These are phyloP conservation scores for Acrossocheilus wenchowensis DNA, from an alignment of 2,797 vertebrate species.

Conservation along the genomic window DNA sequence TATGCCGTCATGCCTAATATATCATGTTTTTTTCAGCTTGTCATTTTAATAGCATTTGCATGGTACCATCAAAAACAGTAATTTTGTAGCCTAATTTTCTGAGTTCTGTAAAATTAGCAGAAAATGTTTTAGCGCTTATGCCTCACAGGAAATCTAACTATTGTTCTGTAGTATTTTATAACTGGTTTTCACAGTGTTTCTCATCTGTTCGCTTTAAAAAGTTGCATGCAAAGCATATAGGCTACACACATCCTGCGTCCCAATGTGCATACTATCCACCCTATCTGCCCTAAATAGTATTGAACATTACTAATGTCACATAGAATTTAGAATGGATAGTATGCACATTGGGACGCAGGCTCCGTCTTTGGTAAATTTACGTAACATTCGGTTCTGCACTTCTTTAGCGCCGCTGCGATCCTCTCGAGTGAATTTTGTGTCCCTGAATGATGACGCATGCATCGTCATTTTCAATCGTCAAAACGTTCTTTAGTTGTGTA, in stretches of 20 bases:
- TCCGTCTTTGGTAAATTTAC: neutral
- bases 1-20: neutral
- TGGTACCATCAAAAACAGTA: neutral
- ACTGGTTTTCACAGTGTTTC: neutral
- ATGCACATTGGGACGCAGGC: too few relatives aligned
- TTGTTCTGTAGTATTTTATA: neutral
- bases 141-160: neutral
- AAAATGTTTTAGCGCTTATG: too few relatives aligned
- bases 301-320: too few relatives aligned
- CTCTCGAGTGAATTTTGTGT: constrained; percentile 35
- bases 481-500: constrained; percentile 51
- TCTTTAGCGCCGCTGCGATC: neutral
- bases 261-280: too few relatives aligned
- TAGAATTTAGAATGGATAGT: too few relatives aligned
- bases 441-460: constrained; percentile 57
- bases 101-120: neutral
- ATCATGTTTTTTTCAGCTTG: neutral
- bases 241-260: too few relatives aligned
- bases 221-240: neutral
- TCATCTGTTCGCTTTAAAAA: neutral
- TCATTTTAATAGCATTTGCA: neutral
- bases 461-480: constrained; percentile 54
- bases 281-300: too few relatives aligned
- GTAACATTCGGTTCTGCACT: neutral
- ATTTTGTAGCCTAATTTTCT: neutral